Evolutionary conservation across 2,113 vertebrate species (phyloP), one percentile per base, ranked within the genome.

Genomic region (Brachypodius melanocephalos): DNA sequence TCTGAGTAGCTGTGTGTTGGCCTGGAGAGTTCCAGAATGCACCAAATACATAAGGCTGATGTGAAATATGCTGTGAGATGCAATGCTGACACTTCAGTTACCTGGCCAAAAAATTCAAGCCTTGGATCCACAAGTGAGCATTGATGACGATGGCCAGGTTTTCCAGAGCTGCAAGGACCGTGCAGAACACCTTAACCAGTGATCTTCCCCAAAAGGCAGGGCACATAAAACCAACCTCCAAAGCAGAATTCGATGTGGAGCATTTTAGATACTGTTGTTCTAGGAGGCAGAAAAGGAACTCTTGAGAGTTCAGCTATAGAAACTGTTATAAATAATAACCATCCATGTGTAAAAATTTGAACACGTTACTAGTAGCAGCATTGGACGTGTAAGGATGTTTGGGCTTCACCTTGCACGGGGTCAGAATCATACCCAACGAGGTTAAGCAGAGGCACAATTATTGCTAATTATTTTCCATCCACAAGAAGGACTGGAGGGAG

Each of bases 131-230:
- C 21, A 49, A 12, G 22, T 32, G 67, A 32, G 15, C 42, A 21
- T 11, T 15, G 29, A 10, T 14, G 31, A n/a, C 15, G 38, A 42
- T 0, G 8, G 17, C 10, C 0, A 0, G 7, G 20, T 54, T 54
- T 88, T 46, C n/a, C 73, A 54, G 36, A 62, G 20, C 58, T 57
- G 31, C 2, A 1, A 76, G 45, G 32, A 29, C 22, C 10, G 12
- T 0, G 0, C 25, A 51, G 16, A 87, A 11, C 38, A 71, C 59
- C 25, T 62, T 28, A 63, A 79, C 51, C 68, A 43, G 14, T 12
- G 25, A 51, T 43, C 34, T 62, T 24, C 42, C 19, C 40, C 16
- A n/a, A 71, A 54, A 71, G 12, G 14, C 3, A 46, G 61, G 17
- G 24, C 29, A 2, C 12, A 4, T 24, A 77, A 90, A 87, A 46